Evolutionary conservation across 2,888 invertebrate species (phyloP), one percentile per base, ranked within the genome.

Genomic region (Lepetodrilus schrolli): DNA sequence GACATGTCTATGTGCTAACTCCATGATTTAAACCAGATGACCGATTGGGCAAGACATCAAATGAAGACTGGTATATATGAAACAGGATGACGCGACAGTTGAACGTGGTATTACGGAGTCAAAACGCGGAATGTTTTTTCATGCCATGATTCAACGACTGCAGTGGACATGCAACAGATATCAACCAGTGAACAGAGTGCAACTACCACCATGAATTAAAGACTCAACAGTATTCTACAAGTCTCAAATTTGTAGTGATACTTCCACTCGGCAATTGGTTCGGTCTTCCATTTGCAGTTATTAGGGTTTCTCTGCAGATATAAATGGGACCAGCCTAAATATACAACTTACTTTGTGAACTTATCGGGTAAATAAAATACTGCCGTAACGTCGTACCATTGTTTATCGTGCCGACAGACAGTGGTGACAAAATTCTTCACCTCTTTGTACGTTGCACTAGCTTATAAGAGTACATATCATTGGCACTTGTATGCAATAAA

Each of bases 401-500:
- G 13, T 43, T 17, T 43, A 43, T 17, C 43, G n/a, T 58, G n/a
- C 21, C 17, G 17, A 48, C 17, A 47, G 5, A 4, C 3, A n/a
- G 17, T 8, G 21, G 17, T 30, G 26, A 58, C 34, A 58, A n/a
- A 17, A 58, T n/a, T n/a, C 58, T n/a, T 26, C 13, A 7, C 58
- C 34, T 17, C 26, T 3, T 20, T 23, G 26, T 13, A 58, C 58
- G 34, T 58, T 58, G 58, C 58, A 58, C 58, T 58, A 30, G 30
- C 58, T 30, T 30, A 20, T 17, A n/a, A 34, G 58, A 30, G 21
- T 58, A 30, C 21, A 21, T 7, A 17, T 30, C 10, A 10, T 58
- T 58, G 58, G 58, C 58, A 58, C 58, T 58, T 58, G 58, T 17
- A 43, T 43, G 58, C 58, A 58, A 58, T 58, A 58, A 58, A 58